Evolutionary conservation across 2,888 invertebrate species (phyloP).

Genomic region (Steinernema hermaphroditum): DNA sequence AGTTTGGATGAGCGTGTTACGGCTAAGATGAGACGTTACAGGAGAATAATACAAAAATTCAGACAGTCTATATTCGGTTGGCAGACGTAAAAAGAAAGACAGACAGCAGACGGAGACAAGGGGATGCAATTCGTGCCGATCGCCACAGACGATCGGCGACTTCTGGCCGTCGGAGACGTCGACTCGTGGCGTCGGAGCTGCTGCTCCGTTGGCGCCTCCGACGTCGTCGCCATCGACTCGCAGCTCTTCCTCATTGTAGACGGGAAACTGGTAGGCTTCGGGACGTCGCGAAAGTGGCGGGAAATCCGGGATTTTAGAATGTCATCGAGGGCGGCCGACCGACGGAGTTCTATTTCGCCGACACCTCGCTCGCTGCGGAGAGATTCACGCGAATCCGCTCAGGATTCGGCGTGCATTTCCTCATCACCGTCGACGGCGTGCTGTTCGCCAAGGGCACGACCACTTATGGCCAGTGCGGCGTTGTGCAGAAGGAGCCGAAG

Average conservation of each 20-base stretch:
- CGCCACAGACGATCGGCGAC: conserved; percentile 1
- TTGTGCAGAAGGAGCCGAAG: background rate
- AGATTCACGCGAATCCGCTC: background rate
- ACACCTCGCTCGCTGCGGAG: background rate
- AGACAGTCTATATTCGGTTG: too few relatives aligned
- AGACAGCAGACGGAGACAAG: background rate
- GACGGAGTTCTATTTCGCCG: background rate
- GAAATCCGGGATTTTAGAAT: background rate
- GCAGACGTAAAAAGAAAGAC: background rate
- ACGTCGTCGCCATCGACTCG: background rate
- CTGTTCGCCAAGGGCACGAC: background rate
- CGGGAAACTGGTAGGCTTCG: conserved; percentile 5
- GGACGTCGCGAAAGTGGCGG: too few relatives aligned
- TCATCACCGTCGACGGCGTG: background rate
- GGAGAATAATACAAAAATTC: too few relatives aligned
- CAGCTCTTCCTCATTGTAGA: background rate
- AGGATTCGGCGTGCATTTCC: conserved; percentile 13
- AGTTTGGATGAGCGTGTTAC: background rate
- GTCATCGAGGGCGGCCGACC: background rate
- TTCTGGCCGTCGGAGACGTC: conserved; percentile 4
- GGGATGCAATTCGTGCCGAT: conserved; percentile 16
- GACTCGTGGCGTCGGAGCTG: conserved; percentile 12
- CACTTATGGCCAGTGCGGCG: background rate
- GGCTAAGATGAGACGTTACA: background rate
- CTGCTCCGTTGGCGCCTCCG: conserved; percentile 2